Base-by-base conservation (phyloP, 1,140 invertebrate species). In the Nixonia krombeini region DNA sequence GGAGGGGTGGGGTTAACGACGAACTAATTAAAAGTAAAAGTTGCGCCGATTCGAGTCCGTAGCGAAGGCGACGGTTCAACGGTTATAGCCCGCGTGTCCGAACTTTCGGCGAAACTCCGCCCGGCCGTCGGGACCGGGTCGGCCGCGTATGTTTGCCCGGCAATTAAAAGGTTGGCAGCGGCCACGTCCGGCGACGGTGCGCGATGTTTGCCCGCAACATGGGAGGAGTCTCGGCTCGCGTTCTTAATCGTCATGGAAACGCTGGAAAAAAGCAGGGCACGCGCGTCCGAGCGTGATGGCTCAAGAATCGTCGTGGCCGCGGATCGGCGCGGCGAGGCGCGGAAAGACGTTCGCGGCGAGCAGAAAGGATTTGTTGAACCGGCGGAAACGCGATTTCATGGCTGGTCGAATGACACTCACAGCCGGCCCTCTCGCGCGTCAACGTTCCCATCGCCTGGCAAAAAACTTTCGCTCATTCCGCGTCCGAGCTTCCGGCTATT, bases 321-420 rank as follows among this genome's bases (percentile, higher is more conserved):
- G 55, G 59, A 53, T 59, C 45, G 45, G 31, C 15, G 57, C 13
- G 16, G 49, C 26, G 12, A 45, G 33, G 45, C 47, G 46, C 53
- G 37, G 46, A 52, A 58, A 56, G 45, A 35, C 40, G 51, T 29
- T 52, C 49, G 53, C 50, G 33, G 41, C 45, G 37, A 64, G 62
- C 58, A 69, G 62, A 69, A 69, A 69, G 59, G 59, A 63, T 69
- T 69, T 64, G 52, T 64, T 69, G 66, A 58, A 69, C 66, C 66
- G 50, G 35, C 52, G 35, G 49, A 41, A 59, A 69, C 55, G 67
- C 61, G 67, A 70, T 70, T 70, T 70, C 56, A 70, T 57, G 61
- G 67, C 57, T 61, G 52, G 56, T 70, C 52, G 68, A 42, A 56
- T 46, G 67, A 62, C 57, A 62, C 47, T 69, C 58, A 44, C 52